These are phyloP conservation scores for Varanus salvator DNA, from an alignment of 2,113 vertebrate genomes.

Conservation along the genomic window DNA sequence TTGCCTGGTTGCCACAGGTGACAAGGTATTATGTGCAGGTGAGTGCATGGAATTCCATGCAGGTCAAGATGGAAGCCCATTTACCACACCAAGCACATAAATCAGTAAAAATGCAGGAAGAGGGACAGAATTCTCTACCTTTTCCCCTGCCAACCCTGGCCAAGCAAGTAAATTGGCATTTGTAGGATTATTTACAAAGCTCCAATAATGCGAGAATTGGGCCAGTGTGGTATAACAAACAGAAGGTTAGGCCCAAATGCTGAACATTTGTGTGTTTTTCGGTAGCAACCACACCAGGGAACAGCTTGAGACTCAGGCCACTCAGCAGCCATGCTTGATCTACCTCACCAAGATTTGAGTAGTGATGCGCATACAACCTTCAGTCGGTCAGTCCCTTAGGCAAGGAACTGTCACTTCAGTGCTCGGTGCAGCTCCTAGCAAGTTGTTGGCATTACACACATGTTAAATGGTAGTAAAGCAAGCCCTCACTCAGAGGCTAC, in stretches of 20 bases:
- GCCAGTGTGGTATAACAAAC: too few species aligned
- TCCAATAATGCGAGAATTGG: not conserved
- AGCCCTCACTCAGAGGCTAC: not conserved
- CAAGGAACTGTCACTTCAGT: conserved; percentile 29
- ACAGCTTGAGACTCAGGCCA: not conserved
- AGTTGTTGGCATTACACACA: conserved; percentile 19
- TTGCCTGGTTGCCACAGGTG: not conserved
- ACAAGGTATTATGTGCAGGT: not conserved
- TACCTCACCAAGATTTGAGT: not conserved
- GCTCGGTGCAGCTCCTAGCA: conserved; percentile 11
- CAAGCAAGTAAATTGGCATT: too few species aligned
- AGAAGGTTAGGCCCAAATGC: not conserved
- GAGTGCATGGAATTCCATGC: not conserved
- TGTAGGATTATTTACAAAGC: not conserved
- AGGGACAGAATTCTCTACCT: too few species aligned
- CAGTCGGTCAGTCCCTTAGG: conserved; percentile 5
- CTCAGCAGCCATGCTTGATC: not conserved
- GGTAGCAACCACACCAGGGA: not conserved
- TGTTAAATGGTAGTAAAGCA: conserved; percentile 18
- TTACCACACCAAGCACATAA: not conserved
- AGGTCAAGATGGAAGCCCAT: not conserved
- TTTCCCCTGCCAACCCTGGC: too few species aligned
- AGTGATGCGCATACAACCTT: not conserved
- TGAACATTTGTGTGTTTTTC: not conserved
- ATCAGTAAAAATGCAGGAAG: not conserved